Evolutionary conservation across 2,888 invertebrate genomes (phyloP).

Genomic region (Cerastoderma edule): DNA sequence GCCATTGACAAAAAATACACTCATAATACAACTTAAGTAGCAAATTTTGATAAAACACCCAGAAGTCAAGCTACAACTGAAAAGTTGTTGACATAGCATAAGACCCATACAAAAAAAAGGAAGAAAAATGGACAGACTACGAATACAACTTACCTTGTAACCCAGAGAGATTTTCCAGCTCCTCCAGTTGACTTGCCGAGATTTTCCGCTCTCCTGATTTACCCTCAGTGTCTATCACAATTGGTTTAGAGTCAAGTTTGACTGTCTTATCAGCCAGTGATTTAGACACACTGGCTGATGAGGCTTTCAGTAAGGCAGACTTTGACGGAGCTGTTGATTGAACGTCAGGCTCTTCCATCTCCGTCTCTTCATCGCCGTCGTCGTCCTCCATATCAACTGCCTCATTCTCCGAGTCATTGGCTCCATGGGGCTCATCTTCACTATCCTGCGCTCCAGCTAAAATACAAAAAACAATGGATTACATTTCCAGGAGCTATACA

Average conservation of each 20-base stretch:
- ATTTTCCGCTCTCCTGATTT: slow-evolving; percentile 1
- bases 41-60: no score
- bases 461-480: not conserved
- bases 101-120: no score
- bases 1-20: no score
- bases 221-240: slow-evolving; percentile 9
- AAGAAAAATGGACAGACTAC: no score
- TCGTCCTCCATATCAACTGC: slow-evolving; percentile 18
- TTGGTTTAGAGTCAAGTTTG: slow-evolving; percentile 12
- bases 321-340: not conserved
- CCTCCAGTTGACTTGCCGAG: slow-evolving; percentile 38
- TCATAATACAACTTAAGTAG: no score
- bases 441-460: slow-evolving; percentile 23
- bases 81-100: no score
- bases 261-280: slow-evolving; percentile 5
- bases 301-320: slow-evolving; percentile 10
- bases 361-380: slow-evolving; percentile 32
- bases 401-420: slow-evolving; percentile 15
- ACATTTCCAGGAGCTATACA: no score
- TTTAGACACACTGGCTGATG: not conserved
- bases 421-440: slow-evolving; percentile 23
- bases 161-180: slow-evolving; percentile 51
- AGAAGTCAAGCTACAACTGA: no score
- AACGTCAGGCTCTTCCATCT: slow-evolving; percentile 12
- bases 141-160: slow-evolving; percentile 31